Evolutionary conservation across 53 echinoderm and acorn worm genomes (phyloP).

Genomic region (Echinarachnius parma): DNA sequence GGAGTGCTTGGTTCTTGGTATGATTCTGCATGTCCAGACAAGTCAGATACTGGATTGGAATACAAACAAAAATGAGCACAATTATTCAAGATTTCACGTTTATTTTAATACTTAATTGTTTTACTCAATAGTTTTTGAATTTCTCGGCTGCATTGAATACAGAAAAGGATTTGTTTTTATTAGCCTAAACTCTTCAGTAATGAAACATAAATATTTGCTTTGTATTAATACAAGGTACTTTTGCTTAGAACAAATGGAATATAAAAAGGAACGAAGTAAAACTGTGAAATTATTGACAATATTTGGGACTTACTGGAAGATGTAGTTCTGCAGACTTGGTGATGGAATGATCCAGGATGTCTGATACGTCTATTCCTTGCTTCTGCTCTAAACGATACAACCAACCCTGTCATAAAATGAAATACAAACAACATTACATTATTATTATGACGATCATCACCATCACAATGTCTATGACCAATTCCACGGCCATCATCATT

Average conservation of each 20-base stretch:
- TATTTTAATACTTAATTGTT: no score
- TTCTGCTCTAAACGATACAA: slow-evolving; percentile 77
- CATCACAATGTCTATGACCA: no score
- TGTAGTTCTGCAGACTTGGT: slow-evolving; percentile 83
- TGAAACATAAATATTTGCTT: no score
- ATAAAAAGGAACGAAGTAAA: background rate
- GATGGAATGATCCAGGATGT: slow-evolving; percentile 72
- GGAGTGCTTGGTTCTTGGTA: slow-evolving; percentile 78
- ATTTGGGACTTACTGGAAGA: slow-evolving; percentile 71
- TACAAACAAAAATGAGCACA: slow-evolving; percentile 8
- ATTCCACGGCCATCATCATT: no score
- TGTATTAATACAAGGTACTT: no score
- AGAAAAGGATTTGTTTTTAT: no score
- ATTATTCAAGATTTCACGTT: no score
- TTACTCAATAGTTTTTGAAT: no score
- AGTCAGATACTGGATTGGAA: slow-evolving; percentile 70
- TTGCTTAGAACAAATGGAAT: no score
- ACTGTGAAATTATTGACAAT: background rate
- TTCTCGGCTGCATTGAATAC: no score
- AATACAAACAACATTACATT: background rate
- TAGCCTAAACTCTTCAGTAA: no score
- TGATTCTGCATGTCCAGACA: slow-evolving; percentile 86
- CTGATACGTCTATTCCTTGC: slow-evolving; percentile 65
- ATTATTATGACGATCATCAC: no score
- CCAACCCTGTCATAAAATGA: slow-evolving; percentile 69